Percentiles rank a stretch among this genome's conserved stretches.
These are phyloP conservation scores for Zygothrica quintamaculata DNA, from an alignment of 2,888 invertebrate genomes.

Conservation along the genomic window DNA sequence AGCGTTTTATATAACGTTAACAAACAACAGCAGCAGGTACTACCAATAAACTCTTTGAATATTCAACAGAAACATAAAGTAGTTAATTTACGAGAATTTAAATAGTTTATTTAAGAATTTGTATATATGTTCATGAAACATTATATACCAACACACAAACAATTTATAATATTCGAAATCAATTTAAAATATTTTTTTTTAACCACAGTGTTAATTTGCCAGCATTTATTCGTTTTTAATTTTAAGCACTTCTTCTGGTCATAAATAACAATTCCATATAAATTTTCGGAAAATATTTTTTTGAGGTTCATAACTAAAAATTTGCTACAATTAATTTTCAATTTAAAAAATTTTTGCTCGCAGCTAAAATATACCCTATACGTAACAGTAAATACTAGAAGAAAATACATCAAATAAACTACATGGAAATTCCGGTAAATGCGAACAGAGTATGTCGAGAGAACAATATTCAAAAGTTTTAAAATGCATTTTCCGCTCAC, in stretches of 20 bases:
- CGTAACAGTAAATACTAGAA: no score
- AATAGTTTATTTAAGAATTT: constrained; percentile 9
- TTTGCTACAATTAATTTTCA: constrained; percentile 6
- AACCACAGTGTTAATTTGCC: constrained; percentile 27
- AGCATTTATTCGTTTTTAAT: constrained; percentile 31
- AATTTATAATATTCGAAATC: constrained; percentile 3
- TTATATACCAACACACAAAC: neutral
- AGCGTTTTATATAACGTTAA: neutral
- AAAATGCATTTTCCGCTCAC: constrained; percentile 15
- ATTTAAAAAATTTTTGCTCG: constrained; percentile 7
- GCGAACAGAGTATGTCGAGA: no score
- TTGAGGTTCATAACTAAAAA: constrained; percentile 12
- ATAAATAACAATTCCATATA: constrained; percentile 28
- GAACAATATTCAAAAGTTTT: neutral
- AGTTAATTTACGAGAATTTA: constrained; percentile 20
- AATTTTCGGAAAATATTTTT: constrained; percentile 8
- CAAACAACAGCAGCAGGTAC: no score
- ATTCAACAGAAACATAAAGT: neutral
- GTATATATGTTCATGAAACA: constrained; percentile 5
- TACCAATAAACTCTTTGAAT: neutral
- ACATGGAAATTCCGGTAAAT: no score
- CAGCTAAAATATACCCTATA: no score
- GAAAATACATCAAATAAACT: no score
- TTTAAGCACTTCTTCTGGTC: constrained; percentile 21
- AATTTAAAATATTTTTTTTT: constrained; percentile 24